These are phyloP conservation scores for Tapirus terrestris DNA, from an alignment of 2,113 vertebrate species.

Conservation along the genomic window DNA sequence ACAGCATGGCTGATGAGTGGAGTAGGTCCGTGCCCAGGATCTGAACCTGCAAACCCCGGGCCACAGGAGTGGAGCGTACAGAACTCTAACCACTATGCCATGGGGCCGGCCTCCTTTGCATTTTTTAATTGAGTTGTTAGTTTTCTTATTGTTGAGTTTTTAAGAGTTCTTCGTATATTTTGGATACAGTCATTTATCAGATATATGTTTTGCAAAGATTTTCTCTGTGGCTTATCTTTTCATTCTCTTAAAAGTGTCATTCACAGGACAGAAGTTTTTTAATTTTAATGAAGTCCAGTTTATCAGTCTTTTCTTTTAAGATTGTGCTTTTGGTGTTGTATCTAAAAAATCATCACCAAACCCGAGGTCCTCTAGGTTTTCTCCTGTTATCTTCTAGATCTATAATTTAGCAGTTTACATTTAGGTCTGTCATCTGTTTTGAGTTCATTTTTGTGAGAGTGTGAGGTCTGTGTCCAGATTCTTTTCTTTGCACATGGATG, in stretches of 20 bases:
- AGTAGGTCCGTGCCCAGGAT: too few species aligned
- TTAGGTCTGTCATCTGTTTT: background rate
- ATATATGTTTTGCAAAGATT: constrained; percentile 44
- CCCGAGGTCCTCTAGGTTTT: background rate
- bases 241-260: background rate
- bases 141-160: constrained; percentile 35
- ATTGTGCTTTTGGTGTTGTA: background rate
- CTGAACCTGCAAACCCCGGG: too few species aligned
- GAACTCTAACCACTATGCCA: too few species aligned
- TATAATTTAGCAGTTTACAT: constrained; percentile 3
- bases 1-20: too few species aligned
- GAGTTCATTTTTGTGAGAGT: background rate
- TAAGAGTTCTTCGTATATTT: background rate
- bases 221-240: constrained; percentile 21
- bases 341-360: background rate
- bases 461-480: background rate
- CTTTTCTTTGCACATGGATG: background rate
- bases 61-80: too few species aligned
- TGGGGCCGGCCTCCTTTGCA: too few species aligned
- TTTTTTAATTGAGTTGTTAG: background rate
- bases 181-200: constrained; percentile 25
- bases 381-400: background rate
- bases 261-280: background rate
- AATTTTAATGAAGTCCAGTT: background rate
- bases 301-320: background rate